phyloP scores from a whole-genome alignment of 2,113 vertebrate species.

The Daphoenositta chrysoptera region DNA sequence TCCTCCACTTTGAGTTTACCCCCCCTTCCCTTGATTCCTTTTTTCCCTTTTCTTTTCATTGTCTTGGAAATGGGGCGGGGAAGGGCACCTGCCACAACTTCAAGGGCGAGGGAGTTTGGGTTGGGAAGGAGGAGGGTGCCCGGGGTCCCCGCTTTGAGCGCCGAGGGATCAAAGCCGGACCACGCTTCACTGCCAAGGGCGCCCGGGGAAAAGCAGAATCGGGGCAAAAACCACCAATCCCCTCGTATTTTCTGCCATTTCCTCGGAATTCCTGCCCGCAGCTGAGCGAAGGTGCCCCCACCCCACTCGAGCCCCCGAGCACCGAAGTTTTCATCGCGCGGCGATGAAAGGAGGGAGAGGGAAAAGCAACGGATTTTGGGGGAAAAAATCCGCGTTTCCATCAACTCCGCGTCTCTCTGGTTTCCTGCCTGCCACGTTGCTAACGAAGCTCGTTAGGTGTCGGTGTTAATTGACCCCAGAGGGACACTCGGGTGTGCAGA shows the following conservation, averaged over 20 bases:
- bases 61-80: neutral
- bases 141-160: neutral
- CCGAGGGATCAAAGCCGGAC: neutral
- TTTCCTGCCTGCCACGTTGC: neutral
- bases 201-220: neutral
- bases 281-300: neutral
- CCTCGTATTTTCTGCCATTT: neutral
- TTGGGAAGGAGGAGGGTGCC: neutral
- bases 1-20: neutral
- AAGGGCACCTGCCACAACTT: constrained; percentile 54
- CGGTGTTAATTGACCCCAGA: neutral
- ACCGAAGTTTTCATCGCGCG: neutral
- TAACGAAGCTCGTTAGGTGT: neutral
- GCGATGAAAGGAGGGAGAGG: neutral
- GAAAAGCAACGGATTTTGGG: fast-evolving
- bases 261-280: neutral
- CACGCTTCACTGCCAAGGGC: constrained; percentile 21
- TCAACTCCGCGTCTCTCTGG: fast-evolving
- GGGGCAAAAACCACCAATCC: fast-evolving
- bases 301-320: too few species aligned
- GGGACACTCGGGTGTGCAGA: fast-evolving
- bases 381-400: fast-evolving
- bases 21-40: neutral
- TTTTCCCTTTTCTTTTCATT: neutral
- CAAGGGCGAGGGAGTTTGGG: neutral